Evolutionary conservation across 2,113 vertebrate genomes (phyloP).

Genomic region (Uropsilus gracilis): DNA sequence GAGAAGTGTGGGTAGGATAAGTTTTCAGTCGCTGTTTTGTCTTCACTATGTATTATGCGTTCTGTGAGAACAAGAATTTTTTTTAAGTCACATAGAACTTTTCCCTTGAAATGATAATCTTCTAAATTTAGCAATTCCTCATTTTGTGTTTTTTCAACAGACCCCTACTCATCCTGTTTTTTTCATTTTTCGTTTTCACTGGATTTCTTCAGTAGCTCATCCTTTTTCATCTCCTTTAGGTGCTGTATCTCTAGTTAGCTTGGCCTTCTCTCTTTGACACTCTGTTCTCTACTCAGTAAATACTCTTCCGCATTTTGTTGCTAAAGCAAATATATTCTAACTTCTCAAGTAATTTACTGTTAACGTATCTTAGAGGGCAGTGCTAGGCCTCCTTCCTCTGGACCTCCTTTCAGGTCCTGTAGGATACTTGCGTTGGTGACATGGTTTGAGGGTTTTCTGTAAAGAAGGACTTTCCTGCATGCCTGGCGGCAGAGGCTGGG

Average conservation of each 20-base stretch:
- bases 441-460: background rate
- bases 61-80: slow-evolving; percentile 23
- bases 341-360: background rate
- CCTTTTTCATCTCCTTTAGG: background rate
- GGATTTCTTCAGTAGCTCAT: background rate
- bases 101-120: slow-evolving; percentile 1
- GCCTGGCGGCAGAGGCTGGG: too few relatives aligned
- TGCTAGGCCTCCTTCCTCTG: background rate
- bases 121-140: background rate
- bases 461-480: background rate
- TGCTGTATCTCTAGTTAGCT: background rate
- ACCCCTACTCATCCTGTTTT: background rate
- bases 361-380: background rate
- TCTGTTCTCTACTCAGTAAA: background rate
- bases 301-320: background rate
- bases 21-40: background rate
- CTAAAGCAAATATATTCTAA: background rate
- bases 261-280: background rate
- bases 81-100: background rate
- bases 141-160: background rate
- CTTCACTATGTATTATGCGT: background rate
- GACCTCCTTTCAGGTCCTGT: background rate
- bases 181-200: background rate
- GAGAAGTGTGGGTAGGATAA: background rate
- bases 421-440: background rate